Conservation (phyloP, 1,140 invertebrate genomes). For the Anthonomus grandis region DNA sequence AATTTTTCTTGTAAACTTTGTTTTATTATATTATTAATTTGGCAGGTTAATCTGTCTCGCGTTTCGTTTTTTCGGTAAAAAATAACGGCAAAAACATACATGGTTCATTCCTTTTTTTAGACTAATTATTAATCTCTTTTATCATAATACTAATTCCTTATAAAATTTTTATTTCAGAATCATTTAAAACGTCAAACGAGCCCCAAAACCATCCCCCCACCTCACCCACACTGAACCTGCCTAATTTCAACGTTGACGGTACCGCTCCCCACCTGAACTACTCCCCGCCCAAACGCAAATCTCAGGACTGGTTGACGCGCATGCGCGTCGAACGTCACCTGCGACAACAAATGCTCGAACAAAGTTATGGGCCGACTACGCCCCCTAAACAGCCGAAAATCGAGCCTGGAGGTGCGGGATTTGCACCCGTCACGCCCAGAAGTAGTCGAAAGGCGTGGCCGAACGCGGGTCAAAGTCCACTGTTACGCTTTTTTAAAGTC, state of each 20-base stretch:
- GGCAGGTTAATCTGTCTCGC: too few species aligned
- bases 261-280: constrained; percentile 70
- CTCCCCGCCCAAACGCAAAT: constrained; percentile 65
- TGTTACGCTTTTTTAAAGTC: constrained; percentile 42
- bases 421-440: constrained; percentile 15
- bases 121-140: too few species aligned
- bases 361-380: constrained; percentile 17
- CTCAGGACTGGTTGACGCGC: constrained; percentile 69
- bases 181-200: constrained; percentile 10
- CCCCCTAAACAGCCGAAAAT: constrained; percentile 30
- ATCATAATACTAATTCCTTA: too few species aligned
- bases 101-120: too few species aligned
- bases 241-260: constrained; percentile 72
- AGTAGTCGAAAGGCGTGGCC: constrained; percentile 14
- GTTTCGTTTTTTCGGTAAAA: too few species aligned
- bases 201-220: constrained; percentile 7
- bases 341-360: constrained; percentile 32
- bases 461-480: constrained; percentile 29
- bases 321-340: constrained; percentile 58
- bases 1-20: too few species aligned
- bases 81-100: too few species aligned
- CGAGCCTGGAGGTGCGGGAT: too few species aligned
- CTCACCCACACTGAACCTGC: constrained; percentile 66
- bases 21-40: too few species aligned
- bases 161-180: constrained; percentile 13